Evolutionary conservation across 2,888 invertebrate genomes (phyloP).

Genomic region (Cataglyphis rosenhaueri): DNA sequence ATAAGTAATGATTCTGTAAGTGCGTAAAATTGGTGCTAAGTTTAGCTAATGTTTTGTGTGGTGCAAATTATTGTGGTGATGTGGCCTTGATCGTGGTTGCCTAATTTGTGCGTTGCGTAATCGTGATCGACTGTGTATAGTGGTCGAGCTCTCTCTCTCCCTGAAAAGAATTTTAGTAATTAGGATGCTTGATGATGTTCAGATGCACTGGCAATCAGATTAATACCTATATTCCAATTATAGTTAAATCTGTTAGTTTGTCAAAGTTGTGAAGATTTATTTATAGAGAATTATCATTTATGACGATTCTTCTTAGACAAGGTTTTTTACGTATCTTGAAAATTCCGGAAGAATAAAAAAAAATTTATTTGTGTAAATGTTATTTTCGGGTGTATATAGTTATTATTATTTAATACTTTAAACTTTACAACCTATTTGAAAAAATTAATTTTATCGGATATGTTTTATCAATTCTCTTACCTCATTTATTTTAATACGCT

Average conservation of each 20-base stretch:
- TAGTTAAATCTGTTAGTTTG: constrained; percentile 27
- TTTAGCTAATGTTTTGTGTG: constrained; percentile 79
- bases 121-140: constrained; percentile 77
- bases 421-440: neutral
- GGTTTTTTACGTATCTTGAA: neutral
- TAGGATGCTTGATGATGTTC: constrained; percentile 64
- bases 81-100: constrained; percentile 81
- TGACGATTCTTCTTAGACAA: neutral
- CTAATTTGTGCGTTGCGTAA: constrained; percentile 77
- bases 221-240: constrained; percentile 41
- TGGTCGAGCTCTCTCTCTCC: constrained; percentile 76
- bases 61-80: constrained; percentile 81
- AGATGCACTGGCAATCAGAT: constrained; percentile 25
- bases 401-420: neutral
- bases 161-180: constrained; percentile 79
- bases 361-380: neutral
- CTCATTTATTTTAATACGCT: neutral
- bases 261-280: neutral
- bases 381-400: neutral
- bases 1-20: constrained; percentile 64
- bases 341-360: neutral
- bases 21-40: constrained; percentile 69
- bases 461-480: constrained; percentile 7
- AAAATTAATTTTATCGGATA: neutral
- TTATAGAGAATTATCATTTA: constrained; percentile 9